Conservation (phyloP, 2,797 vertebrate species). For the Amazona finschi region DNA sequence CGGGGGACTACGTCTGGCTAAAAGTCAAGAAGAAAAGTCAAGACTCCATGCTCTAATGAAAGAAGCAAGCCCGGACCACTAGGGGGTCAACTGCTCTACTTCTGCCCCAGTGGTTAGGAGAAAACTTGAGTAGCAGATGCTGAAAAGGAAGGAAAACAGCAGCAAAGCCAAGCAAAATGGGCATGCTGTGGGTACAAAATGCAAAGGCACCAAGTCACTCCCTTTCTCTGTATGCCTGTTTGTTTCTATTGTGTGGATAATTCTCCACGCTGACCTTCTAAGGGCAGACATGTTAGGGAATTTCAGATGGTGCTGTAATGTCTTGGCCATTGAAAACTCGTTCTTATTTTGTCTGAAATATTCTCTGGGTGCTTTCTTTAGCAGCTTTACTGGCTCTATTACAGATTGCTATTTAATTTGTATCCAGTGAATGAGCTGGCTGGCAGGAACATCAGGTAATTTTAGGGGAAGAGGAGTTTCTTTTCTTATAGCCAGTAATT, state of each 20-base stretch:
- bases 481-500: background rate
- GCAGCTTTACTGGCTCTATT: background rate
- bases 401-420: constrained; percentile 11
- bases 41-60: background rate
- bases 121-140: background rate
- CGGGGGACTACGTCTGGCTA: background rate
- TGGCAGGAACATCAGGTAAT: constrained; percentile 19
- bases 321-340: constrained; percentile 54
- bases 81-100: background rate
- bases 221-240: background rate
- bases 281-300: constrained; percentile 18
- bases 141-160: background rate
- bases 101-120: background rate
- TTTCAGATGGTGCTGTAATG: constrained; percentile 63
- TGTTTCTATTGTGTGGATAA: constrained; percentile 9
- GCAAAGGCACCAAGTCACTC: background rate
- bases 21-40: background rate
- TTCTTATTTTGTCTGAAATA: constrained; percentile 64
- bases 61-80: accelerated
- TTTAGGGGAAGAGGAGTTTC: background rate
- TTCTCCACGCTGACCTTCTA: constrained; percentile 10
- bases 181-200: background rate
- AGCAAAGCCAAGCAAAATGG: constrained; percentile 20
- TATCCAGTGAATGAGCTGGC: background rate
- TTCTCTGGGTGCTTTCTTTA: constrained; percentile 47